Evolutionary conservation across 1,140 invertebrate species (phyloP).

Genomic region (Sitodiplosis mosellana): DNA sequence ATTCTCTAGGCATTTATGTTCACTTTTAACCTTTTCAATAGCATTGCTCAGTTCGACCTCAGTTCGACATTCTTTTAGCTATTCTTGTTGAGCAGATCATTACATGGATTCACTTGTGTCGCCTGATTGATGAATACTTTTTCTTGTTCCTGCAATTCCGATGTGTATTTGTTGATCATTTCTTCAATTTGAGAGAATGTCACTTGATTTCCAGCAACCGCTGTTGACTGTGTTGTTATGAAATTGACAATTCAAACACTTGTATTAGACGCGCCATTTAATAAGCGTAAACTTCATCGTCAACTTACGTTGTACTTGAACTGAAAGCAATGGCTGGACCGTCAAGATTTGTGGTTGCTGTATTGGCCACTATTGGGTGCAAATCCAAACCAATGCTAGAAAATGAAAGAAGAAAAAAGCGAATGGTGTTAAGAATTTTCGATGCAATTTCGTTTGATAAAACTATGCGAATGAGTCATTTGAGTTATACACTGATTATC

Average conservation of each 20-base stretch:
- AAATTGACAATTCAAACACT: not conserved
- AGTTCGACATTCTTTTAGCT: constrained; percentile 83
- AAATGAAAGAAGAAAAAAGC: not conserved
- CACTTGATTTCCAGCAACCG: not conserved
- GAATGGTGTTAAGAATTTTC: not conserved
- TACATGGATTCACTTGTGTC: constrained; percentile 88
- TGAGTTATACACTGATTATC: constrained; percentile 23
- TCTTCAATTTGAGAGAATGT: constrained; percentile 79
- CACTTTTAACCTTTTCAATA: constrained; percentile 67
- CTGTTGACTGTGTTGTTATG: not conserved
- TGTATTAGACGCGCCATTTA: not conserved
- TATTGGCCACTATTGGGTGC: not conserved
- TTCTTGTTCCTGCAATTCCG: constrained; percentile 86
- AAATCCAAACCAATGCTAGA: not conserved
- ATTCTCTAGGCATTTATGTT: constrained; percentile 78
- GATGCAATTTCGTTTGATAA: not conserved
- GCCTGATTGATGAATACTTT: constrained; percentile 86
- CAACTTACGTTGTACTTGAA: too few relatives aligned
- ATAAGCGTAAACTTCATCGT: not conserved
- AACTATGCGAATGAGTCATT: not conserved
- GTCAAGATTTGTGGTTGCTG: not conserved
- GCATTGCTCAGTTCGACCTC: constrained; percentile 68
- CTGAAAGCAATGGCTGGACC: too few relatives aligned
- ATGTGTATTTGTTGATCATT: constrained; percentile 87
- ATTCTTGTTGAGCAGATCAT: constrained; percentile 73